Evolutionary conservation across 2,888 invertebrate species (phyloP), one percentile per base, ranked within the genome.

Genomic region (Scrobipalpa costella): DNA sequence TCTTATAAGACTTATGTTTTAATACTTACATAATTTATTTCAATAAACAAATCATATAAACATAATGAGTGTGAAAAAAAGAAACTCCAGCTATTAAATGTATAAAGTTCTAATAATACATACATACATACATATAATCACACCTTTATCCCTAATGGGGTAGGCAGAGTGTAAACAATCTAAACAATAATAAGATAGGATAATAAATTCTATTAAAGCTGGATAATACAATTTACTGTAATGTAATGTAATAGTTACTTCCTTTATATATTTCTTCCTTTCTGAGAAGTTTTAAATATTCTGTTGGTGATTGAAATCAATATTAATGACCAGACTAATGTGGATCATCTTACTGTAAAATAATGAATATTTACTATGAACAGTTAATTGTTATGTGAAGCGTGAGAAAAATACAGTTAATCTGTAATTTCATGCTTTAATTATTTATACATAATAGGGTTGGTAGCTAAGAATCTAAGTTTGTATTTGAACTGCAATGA

Each of bases 381-480:
- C 80, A 75, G 79, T 78, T 72, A 71, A 74, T 79, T 82, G 78
- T 73, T 76, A 77, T 79, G 73, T 83, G 77, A 82, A 83, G 83
- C 80, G 64, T 80, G 77, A 80, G 75, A 80, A 78, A 78, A 67
- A 74, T 80, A 83, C 81, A 69, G 80, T 79, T 78, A 70, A 66
- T 59, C 60, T 55, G 57, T 60, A 47, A 55, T 52, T 60, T 55
- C 33, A 60, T 63, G 44, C 52, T 40, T 60, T 60, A 50, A 63
- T 40, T 60, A 21, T 49, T 27, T 15, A 11, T 8, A 60, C 9
- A 33, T 49, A 34, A 34, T 55, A 34, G 55, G 33, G 55, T 55
- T 55, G 55, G 55, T 55, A 49, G n/a, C 44, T n/a, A n/a, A 27
- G 27, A 27, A 27, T 27, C 27, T 27, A 44, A 44, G n/a, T 11